Conservation (phyloP, 2,113 vertebrate genomes). For the Camelus bactrianus region DNA sequence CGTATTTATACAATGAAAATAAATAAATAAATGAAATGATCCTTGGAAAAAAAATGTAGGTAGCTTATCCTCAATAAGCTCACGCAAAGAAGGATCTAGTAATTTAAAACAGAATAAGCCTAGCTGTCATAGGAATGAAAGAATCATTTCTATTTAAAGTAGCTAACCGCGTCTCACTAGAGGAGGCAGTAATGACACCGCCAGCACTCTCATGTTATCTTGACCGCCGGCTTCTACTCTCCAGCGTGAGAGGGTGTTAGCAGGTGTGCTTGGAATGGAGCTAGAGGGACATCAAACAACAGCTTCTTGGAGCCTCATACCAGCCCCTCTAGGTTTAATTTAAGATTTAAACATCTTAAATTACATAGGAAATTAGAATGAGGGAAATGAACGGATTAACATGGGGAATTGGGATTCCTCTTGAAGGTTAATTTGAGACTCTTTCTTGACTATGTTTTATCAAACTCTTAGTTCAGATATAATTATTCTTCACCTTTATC, state of each 20-base stretch:
- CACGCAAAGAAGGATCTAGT: conserved; percentile 3
- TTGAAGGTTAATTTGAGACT: conserved; percentile 47
- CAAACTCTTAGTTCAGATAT: neutral
- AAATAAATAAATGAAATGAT: conserved; percentile 37
- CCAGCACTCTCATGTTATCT: neutral
- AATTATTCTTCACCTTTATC: conserved; percentile 32
- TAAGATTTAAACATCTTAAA: conserved; percentile 45
- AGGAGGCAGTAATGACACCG: neutral
- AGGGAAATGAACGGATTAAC: conserved; percentile 35
- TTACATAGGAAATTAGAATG: conserved; percentile 19
- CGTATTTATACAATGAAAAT: conserved; percentile 31
- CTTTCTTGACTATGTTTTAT: neutral
- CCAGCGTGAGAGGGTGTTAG: neutral
- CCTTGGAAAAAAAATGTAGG: neutral
- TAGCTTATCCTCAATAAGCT: neutral
- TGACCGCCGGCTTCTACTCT: neutral
- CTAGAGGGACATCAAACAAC: neutral
- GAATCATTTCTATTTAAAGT: conserved; percentile 39
- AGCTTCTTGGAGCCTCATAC: neutral
- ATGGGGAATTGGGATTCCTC: conserved; percentile 11
- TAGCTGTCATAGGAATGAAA: neutral
- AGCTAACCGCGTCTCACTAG: neutral
- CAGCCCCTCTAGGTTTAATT: neutral
- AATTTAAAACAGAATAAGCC: neutral
- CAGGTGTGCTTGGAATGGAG: conserved; percentile 2